phyloP scores from a whole-genome alignment of 2,113 vertebrate genomes.

The Chauna torquata region DNA sequence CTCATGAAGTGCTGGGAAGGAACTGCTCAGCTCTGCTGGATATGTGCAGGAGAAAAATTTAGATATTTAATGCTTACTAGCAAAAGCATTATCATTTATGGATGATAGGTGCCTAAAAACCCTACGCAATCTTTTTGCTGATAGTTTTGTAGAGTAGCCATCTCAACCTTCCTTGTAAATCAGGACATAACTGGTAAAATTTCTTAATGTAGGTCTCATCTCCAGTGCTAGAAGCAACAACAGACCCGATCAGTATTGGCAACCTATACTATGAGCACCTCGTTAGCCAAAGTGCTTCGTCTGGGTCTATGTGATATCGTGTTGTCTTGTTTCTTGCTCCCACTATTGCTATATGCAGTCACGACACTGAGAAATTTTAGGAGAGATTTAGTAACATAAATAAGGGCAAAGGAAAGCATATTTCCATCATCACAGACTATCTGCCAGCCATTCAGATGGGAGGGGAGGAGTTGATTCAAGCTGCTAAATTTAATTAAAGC shows the following conservation, averaged over 20 bases:
- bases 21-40: background rate
- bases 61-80: background rate
- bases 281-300: background rate
- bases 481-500: slow-evolving; percentile 66
- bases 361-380: slow-evolving; percentile 36
- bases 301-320: slow-evolving; percentile 35
- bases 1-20: background rate
- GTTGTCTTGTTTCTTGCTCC: slow-evolving; percentile 46
- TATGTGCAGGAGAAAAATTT: background rate
- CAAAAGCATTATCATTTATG: background rate
- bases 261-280: background rate
- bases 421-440: slow-evolving; percentile 33
- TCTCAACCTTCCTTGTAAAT: background rate
- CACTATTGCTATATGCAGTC: slow-evolving; percentile 45
- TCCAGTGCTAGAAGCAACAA: background rate
- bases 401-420: slow-evolving; percentile 33
- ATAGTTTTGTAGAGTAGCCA: background rate
- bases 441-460: slow-evolving; percentile 58
- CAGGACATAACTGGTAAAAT: background rate
- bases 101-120: background rate
- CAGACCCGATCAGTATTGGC: background rate
- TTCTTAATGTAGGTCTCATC: background rate
- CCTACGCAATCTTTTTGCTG: background rate
- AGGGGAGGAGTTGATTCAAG: slow-evolving; percentile 32
- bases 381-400: slow-evolving; percentile 47